Evolutionary conservation across 2,888 invertebrate species (phyloP).

Genomic region (Phorcus lineatus): DNA sequence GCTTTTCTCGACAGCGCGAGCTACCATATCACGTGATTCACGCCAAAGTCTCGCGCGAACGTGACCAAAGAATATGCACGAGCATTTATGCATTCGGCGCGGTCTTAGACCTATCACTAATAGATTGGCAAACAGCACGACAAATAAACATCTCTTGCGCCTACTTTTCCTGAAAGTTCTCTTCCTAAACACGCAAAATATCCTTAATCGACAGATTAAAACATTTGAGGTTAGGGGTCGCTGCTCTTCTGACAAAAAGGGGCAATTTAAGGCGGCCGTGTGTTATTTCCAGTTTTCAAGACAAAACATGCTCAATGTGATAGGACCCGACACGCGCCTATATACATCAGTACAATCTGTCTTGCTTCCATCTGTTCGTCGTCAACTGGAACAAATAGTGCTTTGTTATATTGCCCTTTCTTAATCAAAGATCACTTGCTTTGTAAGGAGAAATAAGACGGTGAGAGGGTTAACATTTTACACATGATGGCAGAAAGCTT

Average conservation of each 20-base stretch:
- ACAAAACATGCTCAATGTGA: conserved; percentile 14
- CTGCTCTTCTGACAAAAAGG: conserved; percentile 23
- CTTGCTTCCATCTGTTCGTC: not conserved
- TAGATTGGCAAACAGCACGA: conserved; percentile 11
- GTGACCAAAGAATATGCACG: conserved; percentile 17
- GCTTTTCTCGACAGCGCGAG: conserved; percentile 9
- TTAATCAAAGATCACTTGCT: no score
- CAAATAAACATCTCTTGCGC: conserved; percentile 13
- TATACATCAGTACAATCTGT: not conserved
- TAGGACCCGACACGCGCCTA: not conserved
- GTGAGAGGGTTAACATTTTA: no score
- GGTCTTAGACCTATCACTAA: conserved; percentile 14
- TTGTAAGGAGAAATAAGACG: no score
- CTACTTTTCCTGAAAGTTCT: conserved; percentile 6
- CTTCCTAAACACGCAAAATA: conserved; percentile 23
- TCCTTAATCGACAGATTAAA: conserved; percentile 25
- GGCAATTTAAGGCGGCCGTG: conserved; percentile 12
- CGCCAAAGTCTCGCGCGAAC: conserved; percentile 19
- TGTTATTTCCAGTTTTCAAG: conserved; percentile 21
- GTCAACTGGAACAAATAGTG: not conserved
- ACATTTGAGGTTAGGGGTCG: conserved; percentile 7
- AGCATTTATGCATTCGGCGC: conserved; percentile 20
- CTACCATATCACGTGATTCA: conserved; percentile 19
- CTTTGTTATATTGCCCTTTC: no score
- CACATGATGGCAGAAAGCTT: no score